Conservation (phyloP, 2,797 vertebrate species). For the Naso thynnoides region DNA sequence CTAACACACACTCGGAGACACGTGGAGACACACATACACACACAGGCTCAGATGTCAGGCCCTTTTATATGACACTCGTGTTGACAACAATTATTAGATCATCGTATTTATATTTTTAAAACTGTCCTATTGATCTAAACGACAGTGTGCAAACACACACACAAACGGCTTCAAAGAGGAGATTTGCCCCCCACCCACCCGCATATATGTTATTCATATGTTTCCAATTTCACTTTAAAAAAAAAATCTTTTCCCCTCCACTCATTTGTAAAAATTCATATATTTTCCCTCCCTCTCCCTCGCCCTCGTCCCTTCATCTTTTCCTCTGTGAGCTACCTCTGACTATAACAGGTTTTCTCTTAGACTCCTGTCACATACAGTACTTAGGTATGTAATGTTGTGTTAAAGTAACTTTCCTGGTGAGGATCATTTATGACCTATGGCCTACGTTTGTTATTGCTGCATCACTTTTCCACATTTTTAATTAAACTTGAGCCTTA, state of each 20-base stretch:
- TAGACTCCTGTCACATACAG: background rate
- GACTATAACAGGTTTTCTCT: background rate
- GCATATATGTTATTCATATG: constrained; percentile 22
- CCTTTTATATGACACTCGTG: constrained; percentile 51
- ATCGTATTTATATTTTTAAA: constrained; percentile 51
- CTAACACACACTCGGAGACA: constrained; percentile 16
- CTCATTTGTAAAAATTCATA: constrained; percentile 17
- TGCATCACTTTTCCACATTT: background rate
- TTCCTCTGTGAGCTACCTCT: background rate
- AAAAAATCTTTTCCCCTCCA: background rate
- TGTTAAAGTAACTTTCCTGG: background rate
- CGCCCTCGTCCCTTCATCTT: no score
- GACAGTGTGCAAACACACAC: background rate
- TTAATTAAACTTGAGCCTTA: background rate
- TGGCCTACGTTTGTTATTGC: background rate
- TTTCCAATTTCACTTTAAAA: background rate
- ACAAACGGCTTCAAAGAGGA: constrained; percentile 29
- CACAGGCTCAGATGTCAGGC: constrained; percentile 45
- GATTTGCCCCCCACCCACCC: constrained; percentile 26
- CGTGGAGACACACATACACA: background rate
- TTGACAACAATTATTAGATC: constrained; percentile 46
- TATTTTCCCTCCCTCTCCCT: background rate
- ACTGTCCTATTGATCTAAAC: constrained; percentile 23
- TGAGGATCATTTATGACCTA: background rate
- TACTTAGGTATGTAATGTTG: no score